phyloP scores from a whole-genome alignment of 2,888 invertebrate species.

The Eristalinus aeneus region DNA sequence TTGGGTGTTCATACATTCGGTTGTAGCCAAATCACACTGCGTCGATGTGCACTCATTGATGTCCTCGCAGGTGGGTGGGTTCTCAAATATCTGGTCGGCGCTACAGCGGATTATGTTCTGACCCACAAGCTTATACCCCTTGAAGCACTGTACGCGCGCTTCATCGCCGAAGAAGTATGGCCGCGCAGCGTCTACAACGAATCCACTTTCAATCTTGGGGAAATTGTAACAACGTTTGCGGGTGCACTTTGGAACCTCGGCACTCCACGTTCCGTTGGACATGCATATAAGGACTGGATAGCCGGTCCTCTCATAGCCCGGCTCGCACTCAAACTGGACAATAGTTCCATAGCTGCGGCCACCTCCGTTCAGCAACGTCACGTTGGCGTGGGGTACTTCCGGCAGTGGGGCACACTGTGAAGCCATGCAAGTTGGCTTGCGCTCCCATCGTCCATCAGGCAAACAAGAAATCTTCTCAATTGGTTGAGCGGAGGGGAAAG shows the following conservation, averaged over 20 bases:
- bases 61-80: conserved; percentile 94
- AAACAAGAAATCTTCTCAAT: conserved; percentile 94
- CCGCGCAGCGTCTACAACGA: conserved; percentile 89
- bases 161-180: conserved; percentile 93
- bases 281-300: conserved; percentile 95
- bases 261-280: conserved; percentile 98
- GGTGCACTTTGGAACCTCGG: conserved; percentile 92
- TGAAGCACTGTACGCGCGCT: conserved; percentile 94
- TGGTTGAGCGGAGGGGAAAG: conserved; percentile 92
- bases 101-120: conserved; percentile 92
- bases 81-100: conserved; percentile 90
- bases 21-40: conserved; percentile 94
- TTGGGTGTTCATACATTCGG: conserved; percentile 93
- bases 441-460: conserved; percentile 95
- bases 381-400: conserved; percentile 93
- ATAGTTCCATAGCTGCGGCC: conserved; percentile 97
- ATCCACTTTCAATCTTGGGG: conserved; percentile 93
- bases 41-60: conserved; percentile 94
- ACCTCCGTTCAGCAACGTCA: conserved; percentile 92
- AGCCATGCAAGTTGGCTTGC: conserved; percentile 94
- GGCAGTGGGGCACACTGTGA: conserved; percentile 94
- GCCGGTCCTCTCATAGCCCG: conserved; percentile 93
- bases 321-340: conserved; percentile 94
- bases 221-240: conserved; percentile 84
- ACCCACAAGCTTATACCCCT: conserved; percentile 93